Evolutionary conservation across 1,140 invertebrate species (phyloP).

Genomic region (Calephelis nemesis): DNA sequence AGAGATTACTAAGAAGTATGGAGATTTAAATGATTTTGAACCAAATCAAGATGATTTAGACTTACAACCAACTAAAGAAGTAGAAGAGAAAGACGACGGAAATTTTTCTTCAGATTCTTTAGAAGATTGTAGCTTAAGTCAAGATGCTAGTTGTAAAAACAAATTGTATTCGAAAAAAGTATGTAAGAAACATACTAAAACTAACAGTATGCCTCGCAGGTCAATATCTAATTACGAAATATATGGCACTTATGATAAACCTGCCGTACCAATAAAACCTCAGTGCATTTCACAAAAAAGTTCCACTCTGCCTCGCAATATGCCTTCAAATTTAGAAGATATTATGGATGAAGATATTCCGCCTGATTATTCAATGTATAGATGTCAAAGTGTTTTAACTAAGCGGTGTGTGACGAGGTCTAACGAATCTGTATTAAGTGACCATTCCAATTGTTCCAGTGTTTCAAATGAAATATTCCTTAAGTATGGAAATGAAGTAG

Average conservation of each 20-base stretch:
- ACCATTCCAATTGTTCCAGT: slow-evolving; percentile 77
- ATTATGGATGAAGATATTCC: slow-evolving; percentile 61
- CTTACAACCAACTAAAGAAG: slow-evolving; percentile 64
- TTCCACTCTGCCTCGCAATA: slow-evolving; percentile 74
- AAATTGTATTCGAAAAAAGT: slow-evolving; percentile 76
- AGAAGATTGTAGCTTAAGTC: slow-evolving; percentile 83
- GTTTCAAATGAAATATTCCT: slow-evolving; percentile 77
- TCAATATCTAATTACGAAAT: slow-evolving; percentile 89
- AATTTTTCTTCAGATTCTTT: slow-evolving; percentile 89
- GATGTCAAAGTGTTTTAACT: slow-evolving; percentile 75
- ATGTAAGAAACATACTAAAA: slow-evolving; percentile 78
- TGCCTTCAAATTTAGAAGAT: slow-evolving; percentile 75
- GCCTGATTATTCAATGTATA: slow-evolving; percentile 61
- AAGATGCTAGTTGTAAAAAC: slow-evolving; percentile 78
- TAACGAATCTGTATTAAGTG: slow-evolving; percentile 74
- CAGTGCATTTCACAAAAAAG: slow-evolving; percentile 64
- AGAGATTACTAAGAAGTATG: slow-evolving; percentile 81
- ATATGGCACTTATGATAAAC: slow-evolving; percentile 76
- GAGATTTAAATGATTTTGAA: slow-evolving; percentile 80
- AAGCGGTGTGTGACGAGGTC: slow-evolving; percentile 74
- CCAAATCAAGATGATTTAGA: slow-evolving; percentile 61
- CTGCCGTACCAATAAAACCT: slow-evolving; percentile 57
- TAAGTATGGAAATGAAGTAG: slow-evolving; percentile 74
- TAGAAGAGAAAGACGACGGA: slow-evolving; percentile 79
- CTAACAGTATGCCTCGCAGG: slow-evolving; percentile 74